Conservation (phyloP, 2,113 vertebrate species). For the Ochotona curzoniae region DNA sequence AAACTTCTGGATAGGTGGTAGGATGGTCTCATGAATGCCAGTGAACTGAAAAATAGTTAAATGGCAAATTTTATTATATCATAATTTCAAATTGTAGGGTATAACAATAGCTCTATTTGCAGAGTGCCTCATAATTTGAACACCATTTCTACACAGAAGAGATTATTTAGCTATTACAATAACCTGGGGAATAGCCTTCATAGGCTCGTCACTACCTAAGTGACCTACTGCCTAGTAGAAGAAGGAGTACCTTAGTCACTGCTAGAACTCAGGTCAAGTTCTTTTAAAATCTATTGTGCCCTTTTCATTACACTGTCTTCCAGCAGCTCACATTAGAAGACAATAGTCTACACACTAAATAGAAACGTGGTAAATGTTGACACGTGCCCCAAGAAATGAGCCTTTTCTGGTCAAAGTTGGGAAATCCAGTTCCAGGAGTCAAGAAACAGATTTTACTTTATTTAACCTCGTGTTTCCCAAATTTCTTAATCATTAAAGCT, state of each 20-base stretch:
- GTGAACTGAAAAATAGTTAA: neutral
- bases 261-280: neutral
- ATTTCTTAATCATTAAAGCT: neutral
- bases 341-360: neutral
- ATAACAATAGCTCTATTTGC: neutral
- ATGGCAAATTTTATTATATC: neutral
- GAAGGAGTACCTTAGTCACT: neutral
- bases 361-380: neutral
- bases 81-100: neutral
- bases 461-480: neutral
- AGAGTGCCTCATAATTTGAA: neutral
- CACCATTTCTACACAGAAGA: neutral
- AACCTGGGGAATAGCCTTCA: accelerated
- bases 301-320: neutral
- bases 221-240: accelerated
- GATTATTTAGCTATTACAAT: neutral
- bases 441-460: neutral
- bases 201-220: too few relatives aligned
- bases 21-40: accelerated
- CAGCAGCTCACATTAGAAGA: neutral
- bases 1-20: neutral
- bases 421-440: neutral
- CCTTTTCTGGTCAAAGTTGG: neutral
- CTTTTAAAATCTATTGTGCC: neutral
- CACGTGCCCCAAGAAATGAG: neutral